Evolutionary conservation across 2,113 vertebrate species (phyloP).

Genomic region (Phaethornis superciliosus): DNA sequence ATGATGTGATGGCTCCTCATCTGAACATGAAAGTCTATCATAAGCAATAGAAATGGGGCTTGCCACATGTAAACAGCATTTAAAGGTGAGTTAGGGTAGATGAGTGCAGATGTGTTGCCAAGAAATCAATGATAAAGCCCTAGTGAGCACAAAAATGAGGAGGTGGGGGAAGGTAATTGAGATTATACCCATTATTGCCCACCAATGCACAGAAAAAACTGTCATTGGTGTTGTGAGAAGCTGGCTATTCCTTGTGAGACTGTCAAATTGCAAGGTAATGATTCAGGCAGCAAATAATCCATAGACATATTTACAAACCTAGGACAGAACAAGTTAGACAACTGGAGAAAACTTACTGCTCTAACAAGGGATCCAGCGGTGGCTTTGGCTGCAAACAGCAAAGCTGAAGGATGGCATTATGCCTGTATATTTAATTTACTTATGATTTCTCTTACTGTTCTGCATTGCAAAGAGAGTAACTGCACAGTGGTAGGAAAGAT

Average conservation of each 20-base stretch:
- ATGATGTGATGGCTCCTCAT: background rate
- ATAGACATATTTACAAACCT: conserved; percentile 11
- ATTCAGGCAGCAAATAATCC: conserved; percentile 17
- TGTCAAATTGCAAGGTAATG: background rate
- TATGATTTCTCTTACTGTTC: conserved; percentile 42
- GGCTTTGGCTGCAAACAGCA: background rate
- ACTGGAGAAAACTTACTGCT: background rate
- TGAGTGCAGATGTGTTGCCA: background rate
- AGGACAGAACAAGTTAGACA: background rate
- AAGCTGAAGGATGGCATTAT: conserved; percentile 26
- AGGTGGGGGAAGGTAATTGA: background rate
- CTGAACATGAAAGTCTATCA: background rate
- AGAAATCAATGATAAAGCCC: background rate
- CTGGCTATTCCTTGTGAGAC: background rate
- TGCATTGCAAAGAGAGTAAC: background rate
- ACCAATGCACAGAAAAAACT: background rate
- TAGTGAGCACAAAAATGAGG: background rate
- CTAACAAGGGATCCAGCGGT: conserved; percentile 9
- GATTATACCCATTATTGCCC: background rate
- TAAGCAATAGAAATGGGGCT: background rate
- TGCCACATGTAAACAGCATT: background rate
- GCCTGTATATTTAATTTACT: conserved; percentile 38
- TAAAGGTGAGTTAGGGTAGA: background rate
- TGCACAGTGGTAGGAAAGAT: conserved; percentile 44
- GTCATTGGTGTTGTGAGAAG: background rate